Percentiles rank a stretch among this genome's conserved stretches.
Evolutionary conservation across 2,797 vertebrate genomes (phyloP).

Genomic region (Paedocypris micromegethes): DNA sequence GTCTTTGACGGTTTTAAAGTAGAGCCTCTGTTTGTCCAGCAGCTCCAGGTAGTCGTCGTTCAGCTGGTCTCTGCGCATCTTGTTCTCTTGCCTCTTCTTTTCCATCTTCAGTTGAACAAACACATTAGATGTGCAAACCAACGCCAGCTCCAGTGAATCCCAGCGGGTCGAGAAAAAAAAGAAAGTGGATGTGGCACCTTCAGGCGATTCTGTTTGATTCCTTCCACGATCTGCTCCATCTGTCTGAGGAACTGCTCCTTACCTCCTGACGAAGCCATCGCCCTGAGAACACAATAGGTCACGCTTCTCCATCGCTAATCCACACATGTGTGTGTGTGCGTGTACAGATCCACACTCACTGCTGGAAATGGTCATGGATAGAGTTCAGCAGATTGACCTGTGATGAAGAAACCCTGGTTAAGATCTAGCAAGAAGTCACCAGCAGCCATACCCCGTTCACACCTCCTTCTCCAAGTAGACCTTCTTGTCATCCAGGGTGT

Average conservation of each 20-base stretch:
- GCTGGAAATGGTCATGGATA: slow-evolving; percentile 95
- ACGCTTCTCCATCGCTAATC: neutral
- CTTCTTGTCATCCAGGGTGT: slow-evolving; percentile 97
- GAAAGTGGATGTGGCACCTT: slow-evolving; percentile 69
- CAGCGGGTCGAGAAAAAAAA: no score
- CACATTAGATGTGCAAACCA: neutral
- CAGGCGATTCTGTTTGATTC: slow-evolving; percentile 92
- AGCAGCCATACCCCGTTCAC: slow-evolving; percentile 37
- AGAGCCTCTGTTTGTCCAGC: slow-evolving; percentile 92
- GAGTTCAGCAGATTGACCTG: slow-evolving; percentile 94
- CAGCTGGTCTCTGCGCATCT: slow-evolving; percentile 95
- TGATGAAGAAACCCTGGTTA: slow-evolving; percentile 14
- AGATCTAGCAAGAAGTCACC: neutral
- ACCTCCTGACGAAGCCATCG: slow-evolving; percentile 87
- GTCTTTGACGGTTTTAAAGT: slow-evolving; percentile 98
- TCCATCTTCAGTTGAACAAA: slow-evolving; percentile 76
- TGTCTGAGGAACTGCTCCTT: slow-evolving; percentile 94
- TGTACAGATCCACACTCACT: slow-evolving; percentile 72
- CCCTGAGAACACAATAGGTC: slow-evolving; percentile 64
- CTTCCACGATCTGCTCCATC: slow-evolving; percentile 98
- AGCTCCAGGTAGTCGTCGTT: slow-evolving; percentile 95
- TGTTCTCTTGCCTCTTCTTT: slow-evolving; percentile 98
- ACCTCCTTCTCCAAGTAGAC: slow-evolving; percentile 98
- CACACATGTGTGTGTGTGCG: no score
- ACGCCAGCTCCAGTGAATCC: neutral